These are phyloP conservation scores for Phengaris alcon DNA, from an alignment of 2,888 invertebrate species.

Conservation along the genomic window DNA sequence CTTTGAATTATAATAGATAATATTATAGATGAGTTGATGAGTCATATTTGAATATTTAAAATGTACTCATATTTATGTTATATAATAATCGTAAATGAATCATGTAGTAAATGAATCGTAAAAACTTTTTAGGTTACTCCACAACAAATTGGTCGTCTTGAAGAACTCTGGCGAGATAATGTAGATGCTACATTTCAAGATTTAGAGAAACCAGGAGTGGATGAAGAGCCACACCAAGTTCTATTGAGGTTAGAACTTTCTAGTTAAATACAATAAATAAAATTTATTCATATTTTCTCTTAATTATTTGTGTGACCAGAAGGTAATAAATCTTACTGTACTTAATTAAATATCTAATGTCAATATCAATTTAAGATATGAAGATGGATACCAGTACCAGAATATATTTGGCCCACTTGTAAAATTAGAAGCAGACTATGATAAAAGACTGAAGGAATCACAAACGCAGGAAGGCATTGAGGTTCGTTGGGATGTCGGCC, in stretches of 20 bases:
- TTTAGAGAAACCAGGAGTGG: slow-evolving; percentile 97
- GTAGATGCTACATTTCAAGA: slow-evolving; percentile 99
- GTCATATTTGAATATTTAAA: slow-evolving; percentile 8
- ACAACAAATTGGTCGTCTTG: slow-evolving; percentile 97
- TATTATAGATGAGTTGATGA: no score
- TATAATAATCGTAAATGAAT: no score
- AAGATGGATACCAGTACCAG: slow-evolving; percentile 99
- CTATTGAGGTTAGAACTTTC: slow-evolving; percentile 56
- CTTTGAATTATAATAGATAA: neutral
- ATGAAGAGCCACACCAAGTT: slow-evolving; percentile 98
- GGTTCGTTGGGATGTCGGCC: slow-evolving; percentile 98
- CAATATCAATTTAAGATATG: slow-evolving; percentile 82
- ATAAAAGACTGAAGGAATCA: slow-evolving; percentile 97
- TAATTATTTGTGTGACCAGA: no score
- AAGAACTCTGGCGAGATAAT: slow-evolving; percentile 99
- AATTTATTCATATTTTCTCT: no score
- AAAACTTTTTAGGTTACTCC: slow-evolving; percentile 85
- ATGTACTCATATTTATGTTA: neutral
- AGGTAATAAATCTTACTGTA: no score
- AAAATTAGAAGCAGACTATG: slow-evolving; percentile 98
- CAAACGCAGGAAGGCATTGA: slow-evolving; percentile 99
- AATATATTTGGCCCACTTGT: slow-evolving; percentile 98
- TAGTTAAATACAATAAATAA: no score
- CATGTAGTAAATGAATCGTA: neutral
- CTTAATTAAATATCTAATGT: neutral